Conservation (phyloP, 1,140 invertebrate genomes). For the Aphelinus atriplicis region DNA sequence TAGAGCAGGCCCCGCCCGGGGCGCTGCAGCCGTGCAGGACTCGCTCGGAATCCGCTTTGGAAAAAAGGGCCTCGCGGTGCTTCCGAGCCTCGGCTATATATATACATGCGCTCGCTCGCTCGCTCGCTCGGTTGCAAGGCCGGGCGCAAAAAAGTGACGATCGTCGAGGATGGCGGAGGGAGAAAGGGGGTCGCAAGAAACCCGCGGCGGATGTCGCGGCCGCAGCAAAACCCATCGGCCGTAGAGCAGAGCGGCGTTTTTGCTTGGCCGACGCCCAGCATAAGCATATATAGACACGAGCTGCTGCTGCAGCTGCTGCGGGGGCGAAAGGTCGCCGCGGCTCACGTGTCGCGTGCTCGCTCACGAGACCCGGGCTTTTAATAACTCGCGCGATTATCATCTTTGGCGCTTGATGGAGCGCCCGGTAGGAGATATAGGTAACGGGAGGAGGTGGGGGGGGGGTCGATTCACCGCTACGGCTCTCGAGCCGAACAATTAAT, state of each 20-base stretch:
- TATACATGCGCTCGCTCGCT: neutral
- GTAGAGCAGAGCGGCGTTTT: no score
- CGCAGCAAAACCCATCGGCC: neutral
- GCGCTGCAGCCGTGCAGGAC: no score
- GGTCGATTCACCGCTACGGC: constrained; percentile 30
- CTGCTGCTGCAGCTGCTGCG: no score
- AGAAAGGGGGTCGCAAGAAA: constrained; percentile 5
- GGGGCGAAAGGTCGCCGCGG: no score
- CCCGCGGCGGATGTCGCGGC: neutral
- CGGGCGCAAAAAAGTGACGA: neutral
- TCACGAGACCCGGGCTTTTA: neutral
- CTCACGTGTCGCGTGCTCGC: no score
- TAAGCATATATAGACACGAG: no score
- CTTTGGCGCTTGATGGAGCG: neutral
- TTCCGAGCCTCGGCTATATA: neutral
- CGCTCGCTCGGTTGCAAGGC: neutral
- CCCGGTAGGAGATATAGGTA: neutral
- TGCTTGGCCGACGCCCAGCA: no score
- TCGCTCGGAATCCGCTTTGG: no score
- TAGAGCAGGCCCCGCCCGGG: no score
- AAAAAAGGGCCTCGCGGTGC: neutral
- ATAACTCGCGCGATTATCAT: neutral
- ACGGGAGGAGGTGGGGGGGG: neutral
- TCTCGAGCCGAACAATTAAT: constrained; percentile 38
- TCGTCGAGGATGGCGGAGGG: neutral